Percentiles rank a stretch among this genome's conserved stretches.
Conservation (phyloP, 2,888 invertebrate species). For the Rotaria sp. region DNA sequence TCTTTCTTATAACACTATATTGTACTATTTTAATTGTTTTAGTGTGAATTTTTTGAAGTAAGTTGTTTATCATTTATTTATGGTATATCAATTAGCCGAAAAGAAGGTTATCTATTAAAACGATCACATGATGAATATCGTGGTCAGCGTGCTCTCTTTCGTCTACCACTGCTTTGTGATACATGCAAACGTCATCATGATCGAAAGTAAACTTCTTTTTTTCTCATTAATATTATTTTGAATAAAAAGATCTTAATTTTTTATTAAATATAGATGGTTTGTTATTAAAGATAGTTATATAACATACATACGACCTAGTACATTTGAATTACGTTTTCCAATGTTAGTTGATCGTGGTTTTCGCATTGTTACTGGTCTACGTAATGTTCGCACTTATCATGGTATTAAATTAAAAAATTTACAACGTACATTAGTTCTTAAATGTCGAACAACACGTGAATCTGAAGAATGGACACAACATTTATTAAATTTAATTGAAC, state of each 20-base stretch:
- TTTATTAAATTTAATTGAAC: neutral
- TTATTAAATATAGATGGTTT: constrained; percentile 13
- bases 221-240: neutral
- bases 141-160: neutral
- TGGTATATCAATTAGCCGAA: constrained; percentile 10
- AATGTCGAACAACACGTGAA: constrained; percentile 27
- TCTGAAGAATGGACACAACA: constrained; percentile 31
- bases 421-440: constrained; percentile 29
- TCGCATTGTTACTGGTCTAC: constrained; percentile 1
- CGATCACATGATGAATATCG: constrained; percentile 28
- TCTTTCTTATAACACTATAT: too few species aligned
- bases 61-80: constrained; percentile 35
- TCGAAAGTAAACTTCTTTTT: neutral
- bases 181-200: neutral
- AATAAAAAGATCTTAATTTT: neutral
- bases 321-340: constrained; percentile 31
- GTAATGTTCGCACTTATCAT: neutral
- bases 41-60: constrained; percentile 29
- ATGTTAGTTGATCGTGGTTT: constrained; percentile 35
- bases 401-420: constrained; percentile 34
- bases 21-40: neutral
- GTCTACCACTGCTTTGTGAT: neutral
- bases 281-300: constrained; percentile 37
- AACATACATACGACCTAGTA: neutral
- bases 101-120: constrained; percentile 33